These are phyloP conservation scores for Anniella stebbinsi DNA, from an alignment of 2,797 vertebrate genomes.

Conservation along the genomic window DNA sequence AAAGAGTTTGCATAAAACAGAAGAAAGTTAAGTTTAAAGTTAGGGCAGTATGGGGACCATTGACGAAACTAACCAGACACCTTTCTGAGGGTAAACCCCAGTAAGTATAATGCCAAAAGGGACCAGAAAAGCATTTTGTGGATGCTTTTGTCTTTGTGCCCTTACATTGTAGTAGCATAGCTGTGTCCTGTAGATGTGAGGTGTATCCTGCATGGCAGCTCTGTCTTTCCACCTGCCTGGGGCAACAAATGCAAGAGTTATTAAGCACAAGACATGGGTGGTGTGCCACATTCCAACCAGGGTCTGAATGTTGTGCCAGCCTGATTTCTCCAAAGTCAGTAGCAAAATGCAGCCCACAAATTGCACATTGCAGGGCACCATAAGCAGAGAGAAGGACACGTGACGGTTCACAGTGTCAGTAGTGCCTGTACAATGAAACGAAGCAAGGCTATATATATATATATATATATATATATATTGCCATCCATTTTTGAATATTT, in stretches of 20 bases:
- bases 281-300: no score
- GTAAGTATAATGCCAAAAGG: no score
- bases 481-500: neutral
- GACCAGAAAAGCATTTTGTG: neutral
- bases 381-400: neutral
- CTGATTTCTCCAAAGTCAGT: neutral
- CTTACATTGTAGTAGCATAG: neutral
- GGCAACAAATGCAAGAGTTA: neutral
- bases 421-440: neutral
- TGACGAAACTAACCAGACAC: neutral
- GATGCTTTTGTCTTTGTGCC: neutral
- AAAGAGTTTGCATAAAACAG: neutral
- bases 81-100: neutral
- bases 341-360: neutral
- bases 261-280: neutral
- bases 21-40: neutral
- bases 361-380: neutral
- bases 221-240: neutral
- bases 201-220: neutral
- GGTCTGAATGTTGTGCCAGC: neutral
- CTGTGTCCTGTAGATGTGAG: neutral
- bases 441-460: conserved; percentile 21
- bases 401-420: neutral
- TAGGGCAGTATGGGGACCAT: neutral
- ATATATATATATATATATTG: no score